phyloP scores from a whole-genome alignment of 2,888 invertebrate species.

The Minunthozetes semirufus region DNA sequence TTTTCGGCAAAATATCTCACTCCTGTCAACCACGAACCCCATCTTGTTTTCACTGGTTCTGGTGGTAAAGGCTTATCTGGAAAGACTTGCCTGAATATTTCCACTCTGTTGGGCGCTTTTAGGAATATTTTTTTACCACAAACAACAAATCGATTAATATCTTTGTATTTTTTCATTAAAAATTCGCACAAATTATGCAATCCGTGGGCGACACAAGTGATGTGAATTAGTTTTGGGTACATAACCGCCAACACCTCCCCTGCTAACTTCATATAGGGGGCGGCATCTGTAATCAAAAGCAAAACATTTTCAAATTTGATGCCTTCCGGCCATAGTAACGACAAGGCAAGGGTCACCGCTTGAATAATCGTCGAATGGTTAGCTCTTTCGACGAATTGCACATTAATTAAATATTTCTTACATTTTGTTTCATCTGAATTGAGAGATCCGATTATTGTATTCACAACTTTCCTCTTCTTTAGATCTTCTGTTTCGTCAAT shows the following conservation, averaged over 20 bases:
- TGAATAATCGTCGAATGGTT: neutral
- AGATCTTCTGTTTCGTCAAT: neutral
- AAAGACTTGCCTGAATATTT: neutral
- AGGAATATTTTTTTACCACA: neutral
- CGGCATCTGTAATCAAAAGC: neutral
- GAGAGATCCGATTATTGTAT: neutral
- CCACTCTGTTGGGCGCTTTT: neutral
- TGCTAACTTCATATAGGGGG: neutral
- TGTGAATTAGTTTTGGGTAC: neutral
- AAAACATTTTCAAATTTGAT: neutral
- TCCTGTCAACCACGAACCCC: neutral
- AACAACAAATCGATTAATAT: neutral
- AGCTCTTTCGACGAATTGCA: neutral
- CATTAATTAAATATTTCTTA: neutral
- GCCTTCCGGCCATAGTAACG: neutral
- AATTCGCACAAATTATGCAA: neutral
- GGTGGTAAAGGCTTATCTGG: neutral
- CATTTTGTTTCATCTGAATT: neutral
- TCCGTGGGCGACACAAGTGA: neutral
- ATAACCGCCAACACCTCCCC: neutral
- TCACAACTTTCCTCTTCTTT: neutral
- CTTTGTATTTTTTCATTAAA: neutral
- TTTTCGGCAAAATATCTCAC: neutral
- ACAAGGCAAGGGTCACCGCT: neutral
- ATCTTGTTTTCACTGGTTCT: neutral